Evolutionary conservation across 1,140 invertebrate genomes (phyloP), one percentile per base, ranked within the genome.

Genomic region (Cydia strobilella): DNA sequence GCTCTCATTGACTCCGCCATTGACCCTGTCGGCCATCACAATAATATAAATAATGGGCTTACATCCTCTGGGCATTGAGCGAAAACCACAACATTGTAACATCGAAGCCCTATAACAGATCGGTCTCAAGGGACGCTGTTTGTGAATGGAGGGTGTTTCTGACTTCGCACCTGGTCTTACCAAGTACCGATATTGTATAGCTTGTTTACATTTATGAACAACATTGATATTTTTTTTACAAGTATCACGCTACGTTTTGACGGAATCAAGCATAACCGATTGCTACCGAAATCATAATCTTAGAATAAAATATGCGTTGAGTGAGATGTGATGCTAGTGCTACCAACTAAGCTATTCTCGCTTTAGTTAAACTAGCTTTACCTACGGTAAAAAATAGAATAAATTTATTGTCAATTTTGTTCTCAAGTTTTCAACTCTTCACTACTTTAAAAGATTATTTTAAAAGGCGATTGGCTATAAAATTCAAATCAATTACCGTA

Each of bases 1-100:
- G 86, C 81, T 91, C 89, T 90, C 89, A 89, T 91, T 89, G 88
- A 92, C 90, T 91, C 84, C 88, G 79, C 84, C 79, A 86, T 86
- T 92, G 90, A 92, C 90, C 90, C 82, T 83, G 82, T 81, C 83
- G 81, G 76, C 75, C 77, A 86, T 87, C 86, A 85, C 85, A 86
- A 89, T 84, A 89, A 86, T 83, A 86, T 89, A 90, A 90, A 89
- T 90, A 90, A 90, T 87, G 81, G 81, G 80, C 79, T 80, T 78
- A 84, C 84, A 82, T 84, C 83, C 87, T 86, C 74, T 79, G 84
- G 81, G 84, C 76, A 86, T 82, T 39, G 39, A 39, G 20, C 51
- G 79, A 45, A 45, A 45, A 45, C 42, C 42, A 45, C 74, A 77
- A 76, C 80, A 76, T 79, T 75, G 75, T 77, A 84, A 83, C 79